Conservation (phyloP, 2,113 vertebrate species). For the Perca schrenkii region DNA sequence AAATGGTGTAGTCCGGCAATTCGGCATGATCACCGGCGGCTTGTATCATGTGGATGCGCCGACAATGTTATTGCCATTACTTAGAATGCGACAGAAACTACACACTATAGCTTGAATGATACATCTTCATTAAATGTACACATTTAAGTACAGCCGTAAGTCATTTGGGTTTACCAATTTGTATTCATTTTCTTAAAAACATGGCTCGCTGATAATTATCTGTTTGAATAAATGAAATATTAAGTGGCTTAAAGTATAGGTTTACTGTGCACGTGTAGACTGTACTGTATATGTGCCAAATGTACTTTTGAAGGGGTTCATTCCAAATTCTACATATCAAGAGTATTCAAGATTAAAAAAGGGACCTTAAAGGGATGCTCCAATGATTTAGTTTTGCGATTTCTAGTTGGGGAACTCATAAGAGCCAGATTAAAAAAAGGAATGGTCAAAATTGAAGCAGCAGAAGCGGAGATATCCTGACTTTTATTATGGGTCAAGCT, state of each 20-base stretch:
- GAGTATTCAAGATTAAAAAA: not conserved
- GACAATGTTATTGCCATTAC: too few species aligned
- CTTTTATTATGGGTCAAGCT: not conserved
- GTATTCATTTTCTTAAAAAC: not conserved
- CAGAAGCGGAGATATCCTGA: not conserved
- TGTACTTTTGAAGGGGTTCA: slow-evolving; percentile 9
- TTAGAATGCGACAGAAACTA: too few species aligned
- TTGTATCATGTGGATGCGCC: too few species aligned
- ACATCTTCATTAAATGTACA: not conserved
- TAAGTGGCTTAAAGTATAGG: not conserved
- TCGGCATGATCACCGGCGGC: too few species aligned
- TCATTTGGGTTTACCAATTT: not conserved
- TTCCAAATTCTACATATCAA: not conserved
- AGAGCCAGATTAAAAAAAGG: not conserved
- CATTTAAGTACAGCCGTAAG: not conserved
- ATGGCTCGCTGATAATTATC: not conserved
- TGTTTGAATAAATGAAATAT: not conserved
- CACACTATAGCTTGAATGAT: too few species aligned
- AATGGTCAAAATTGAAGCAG: not conserved
- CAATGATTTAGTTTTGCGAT: not conserved
- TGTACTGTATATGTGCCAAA: not conserved
- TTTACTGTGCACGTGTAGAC: not conserved
- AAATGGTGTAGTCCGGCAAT: too few species aligned
- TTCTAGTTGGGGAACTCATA: not conserved
- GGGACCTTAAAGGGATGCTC: not conserved